A percentile compares a stretch with the other conserved stretches of the same genome.
These are phyloP conservation scores for Cossypha dichroa DNA, from an alignment of 2,797 vertebrate species.

Conservation along the genomic window DNA sequence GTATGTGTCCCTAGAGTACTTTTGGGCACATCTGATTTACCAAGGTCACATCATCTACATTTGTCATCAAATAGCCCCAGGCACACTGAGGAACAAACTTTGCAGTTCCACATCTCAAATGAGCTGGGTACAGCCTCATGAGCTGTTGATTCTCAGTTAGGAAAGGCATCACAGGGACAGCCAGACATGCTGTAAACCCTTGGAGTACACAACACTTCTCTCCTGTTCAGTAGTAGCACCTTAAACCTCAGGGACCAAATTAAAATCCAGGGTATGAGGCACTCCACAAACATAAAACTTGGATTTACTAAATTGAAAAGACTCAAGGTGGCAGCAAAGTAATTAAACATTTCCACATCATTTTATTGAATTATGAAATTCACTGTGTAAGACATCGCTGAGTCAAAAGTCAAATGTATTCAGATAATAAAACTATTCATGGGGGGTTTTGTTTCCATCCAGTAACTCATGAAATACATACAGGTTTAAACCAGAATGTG, in stretches of 20 bases:
- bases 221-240: not conserved
- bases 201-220: not conserved
- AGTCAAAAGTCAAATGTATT: not conserved
- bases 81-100: not conserved
- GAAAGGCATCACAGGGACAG: not conserved
- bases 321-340: not conserved
- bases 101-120: not conserved
- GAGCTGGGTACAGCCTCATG: not conserved
- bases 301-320: not conserved
- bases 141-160: not conserved
- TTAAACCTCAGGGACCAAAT: not conserved
- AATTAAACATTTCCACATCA: not conserved
- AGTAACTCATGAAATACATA: not conserved
- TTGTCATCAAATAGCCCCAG: not conserved
- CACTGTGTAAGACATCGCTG: not conserved
- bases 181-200: not conserved
- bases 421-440: not conserved
- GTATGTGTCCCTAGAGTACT: accelerated
- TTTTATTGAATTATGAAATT: not conserved
- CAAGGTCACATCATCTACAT: not conserved
- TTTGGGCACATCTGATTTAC: not conserved
- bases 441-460: not conserved
- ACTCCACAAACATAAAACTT: not conserved
- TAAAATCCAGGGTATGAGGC: not conserved
- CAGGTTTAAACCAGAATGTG: not conserved